These are phyloP conservation scores for Yponomeuta cagnagella DNA, from an alignment of 2,888 invertebrate genomes.

Conservation along the genomic window DNA sequence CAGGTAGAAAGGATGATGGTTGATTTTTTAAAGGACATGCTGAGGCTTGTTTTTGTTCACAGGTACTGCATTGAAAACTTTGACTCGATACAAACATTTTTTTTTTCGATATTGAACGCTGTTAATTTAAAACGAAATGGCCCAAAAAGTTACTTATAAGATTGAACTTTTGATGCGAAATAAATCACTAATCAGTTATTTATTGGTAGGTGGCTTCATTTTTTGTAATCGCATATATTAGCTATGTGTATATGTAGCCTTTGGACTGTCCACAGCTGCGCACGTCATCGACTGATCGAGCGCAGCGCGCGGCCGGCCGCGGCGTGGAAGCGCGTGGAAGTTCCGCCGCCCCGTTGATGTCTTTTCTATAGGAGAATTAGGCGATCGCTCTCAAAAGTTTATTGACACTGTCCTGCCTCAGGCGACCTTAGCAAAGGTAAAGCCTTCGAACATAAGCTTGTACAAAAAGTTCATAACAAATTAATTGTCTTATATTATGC, in stretches of 20 bases:
- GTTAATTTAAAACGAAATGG: background rate
- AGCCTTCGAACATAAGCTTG: constrained; percentile 21
- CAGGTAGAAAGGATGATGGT: constrained; percentile 76
- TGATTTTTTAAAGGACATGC: constrained; percentile 71
- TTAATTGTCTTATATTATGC: background rate
- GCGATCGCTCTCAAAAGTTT: constrained; percentile 53
- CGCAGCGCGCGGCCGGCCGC: background rate
- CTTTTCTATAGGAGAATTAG: constrained; percentile 58
- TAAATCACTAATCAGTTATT: background rate
- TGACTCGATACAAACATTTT: constrained; percentile 9
- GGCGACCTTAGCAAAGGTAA: constrained; percentile 16
- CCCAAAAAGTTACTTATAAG: background rate
- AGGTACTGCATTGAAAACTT: constrained; percentile 34
- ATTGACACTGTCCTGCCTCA: constrained; percentile 37
- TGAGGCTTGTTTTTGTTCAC: constrained; percentile 52
- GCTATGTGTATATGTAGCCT: background rate
- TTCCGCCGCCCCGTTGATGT: constrained; percentile 50
- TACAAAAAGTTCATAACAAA: constrained; percentile 11
- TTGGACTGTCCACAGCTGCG: background rate
- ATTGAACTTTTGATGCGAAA: background rate
- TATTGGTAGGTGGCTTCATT: background rate
- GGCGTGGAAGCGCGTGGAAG: background rate
- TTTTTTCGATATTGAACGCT: background rate
- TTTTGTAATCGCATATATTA: background rate
- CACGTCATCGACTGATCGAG: constrained; percentile 9